phyloP scores from a whole-genome alignment of 2,797 vertebrate genomes.

The Eleutherodactylus coqui region DNA sequence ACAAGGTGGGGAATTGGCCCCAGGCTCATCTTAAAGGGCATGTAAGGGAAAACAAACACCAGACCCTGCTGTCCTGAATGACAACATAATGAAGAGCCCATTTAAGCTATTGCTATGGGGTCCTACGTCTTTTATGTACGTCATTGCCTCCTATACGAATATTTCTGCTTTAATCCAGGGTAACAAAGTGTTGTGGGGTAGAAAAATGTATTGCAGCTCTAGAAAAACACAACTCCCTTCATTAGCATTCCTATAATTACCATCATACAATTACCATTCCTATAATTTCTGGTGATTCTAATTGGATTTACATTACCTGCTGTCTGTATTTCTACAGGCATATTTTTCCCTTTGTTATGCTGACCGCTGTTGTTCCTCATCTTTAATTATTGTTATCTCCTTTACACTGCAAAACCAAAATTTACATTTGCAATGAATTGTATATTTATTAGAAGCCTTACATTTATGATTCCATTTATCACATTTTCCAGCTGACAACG shows the following conservation, averaged over 20 bases:
- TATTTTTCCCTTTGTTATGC: not conserved
- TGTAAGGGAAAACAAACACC: no score
- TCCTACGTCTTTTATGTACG: no score
- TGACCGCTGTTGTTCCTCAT: not conserved
- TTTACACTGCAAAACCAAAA: not conserved
- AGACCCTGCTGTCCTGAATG: no score
- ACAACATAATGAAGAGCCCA: no score
- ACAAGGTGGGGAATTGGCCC: no score
- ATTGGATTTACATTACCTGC: not conserved
- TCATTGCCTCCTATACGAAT: no score
- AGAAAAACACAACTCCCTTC: not conserved
- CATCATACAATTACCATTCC: not conserved
- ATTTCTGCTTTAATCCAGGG: not conserved
- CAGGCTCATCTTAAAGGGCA: no score
- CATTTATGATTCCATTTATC: not conserved
- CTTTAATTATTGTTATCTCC: not conserved
- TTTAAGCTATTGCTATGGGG: no score
- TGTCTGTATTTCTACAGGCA: not conserved
- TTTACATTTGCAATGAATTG: not conserved
- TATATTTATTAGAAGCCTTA: not conserved
- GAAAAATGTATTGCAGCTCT: no score
- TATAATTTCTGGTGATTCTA: not conserved
- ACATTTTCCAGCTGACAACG: not conserved
- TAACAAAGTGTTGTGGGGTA: not conserved
- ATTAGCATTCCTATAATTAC: not conserved